These are phyloP conservation scores for Centropyge bicolor DNA, from an alignment of 2,797 vertebrate species.

Conservation along the genomic window DNA sequence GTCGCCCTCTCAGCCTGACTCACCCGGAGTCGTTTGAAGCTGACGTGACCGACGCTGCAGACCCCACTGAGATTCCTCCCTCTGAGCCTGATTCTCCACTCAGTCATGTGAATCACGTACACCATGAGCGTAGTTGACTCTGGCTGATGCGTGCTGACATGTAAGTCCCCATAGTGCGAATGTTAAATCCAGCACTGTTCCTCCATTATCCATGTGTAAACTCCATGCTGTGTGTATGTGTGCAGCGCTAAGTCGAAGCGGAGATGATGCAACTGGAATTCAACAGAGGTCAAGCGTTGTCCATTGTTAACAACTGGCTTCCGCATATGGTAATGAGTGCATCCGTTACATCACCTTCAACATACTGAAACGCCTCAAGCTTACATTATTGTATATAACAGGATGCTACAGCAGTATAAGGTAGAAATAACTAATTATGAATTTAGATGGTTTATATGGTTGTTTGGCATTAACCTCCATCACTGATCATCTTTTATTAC, in stretches of 20 bases:
- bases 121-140: constrained; percentile 53
- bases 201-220: constrained; percentile 66
- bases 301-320: constrained; percentile 39
- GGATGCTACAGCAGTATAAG: constrained; percentile 1
- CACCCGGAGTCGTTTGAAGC: constrained; percentile 50
- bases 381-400: constrained; percentile 14
- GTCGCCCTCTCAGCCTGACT: constrained; percentile 46
- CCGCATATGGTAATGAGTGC: constrained; percentile 38
- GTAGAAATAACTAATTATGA: constrained; percentile 12
- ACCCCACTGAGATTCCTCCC: constrained; percentile 58
- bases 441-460: constrained; percentile 11
- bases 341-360: constrained; percentile 48
- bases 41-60: constrained; percentile 41
- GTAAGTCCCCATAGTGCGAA: constrained; percentile 66
- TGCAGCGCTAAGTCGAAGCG: constrained; percentile 33
- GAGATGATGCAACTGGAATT: constrained; percentile 60
- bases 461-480: constrained; percentile 4
- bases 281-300: constrained; percentile 57
- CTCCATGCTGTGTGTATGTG: constrained; percentile 36
- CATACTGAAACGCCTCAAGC: constrained; percentile 31
- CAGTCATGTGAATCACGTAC: constrained; percentile 66
- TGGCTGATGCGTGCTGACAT: constrained; percentile 73
- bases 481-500: constrained; percentile 23
- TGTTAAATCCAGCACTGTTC: constrained; percentile 60
- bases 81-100: constrained; percentile 60